phyloP scores from a whole-genome alignment of 2,797 vertebrate species.

The Clarias pachynema region DNA sequence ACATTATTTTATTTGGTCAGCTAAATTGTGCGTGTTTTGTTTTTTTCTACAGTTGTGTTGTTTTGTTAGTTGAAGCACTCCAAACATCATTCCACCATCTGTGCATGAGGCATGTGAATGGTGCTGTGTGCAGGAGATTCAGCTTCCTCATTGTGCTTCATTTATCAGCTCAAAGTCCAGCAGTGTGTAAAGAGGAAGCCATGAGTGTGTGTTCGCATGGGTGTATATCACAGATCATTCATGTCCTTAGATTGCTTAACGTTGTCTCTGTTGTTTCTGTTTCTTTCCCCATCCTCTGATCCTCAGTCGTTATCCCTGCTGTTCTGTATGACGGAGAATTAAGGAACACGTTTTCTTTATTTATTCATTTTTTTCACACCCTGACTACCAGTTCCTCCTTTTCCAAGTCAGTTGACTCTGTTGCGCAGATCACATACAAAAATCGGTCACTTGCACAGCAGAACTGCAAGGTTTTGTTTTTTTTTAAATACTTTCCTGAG shows the following conservation, averaged over 20 bases:
- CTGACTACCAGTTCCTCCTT: conserved; percentile 43
- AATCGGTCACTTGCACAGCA: neutral
- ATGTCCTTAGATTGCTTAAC: neutral
- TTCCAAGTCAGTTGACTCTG: conserved; percentile 25
- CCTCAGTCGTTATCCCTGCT: conserved; percentile 27
- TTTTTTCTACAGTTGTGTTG: neutral
- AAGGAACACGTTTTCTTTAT: conserved; percentile 23
- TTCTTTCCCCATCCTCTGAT: conserved; percentile 27
- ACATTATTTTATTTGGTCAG: neutral
- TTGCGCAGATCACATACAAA: conserved; percentile 1
- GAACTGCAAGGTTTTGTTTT: neutral
- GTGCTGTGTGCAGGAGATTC: neutral
- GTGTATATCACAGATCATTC: neutral
- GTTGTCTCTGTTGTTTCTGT: neutral
- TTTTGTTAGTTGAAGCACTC: neutral
- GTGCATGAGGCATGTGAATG: neutral
- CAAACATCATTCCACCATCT: neutral
- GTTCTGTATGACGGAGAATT: conserved; percentile 16
- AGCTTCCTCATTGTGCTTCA: conserved; percentile 40
- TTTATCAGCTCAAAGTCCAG: conserved; percentile 40
- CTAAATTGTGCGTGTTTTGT: neutral
- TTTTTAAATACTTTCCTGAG: neutral
- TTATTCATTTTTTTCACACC: neutral
- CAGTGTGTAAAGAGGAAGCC: conserved; percentile 27
- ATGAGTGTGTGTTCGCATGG: neutral